Percentiles rank a stretch among this genome's conserved stretches.
Evolutionary conservation across 1,140 invertebrate species (phyloP).

Genomic region (Lordiphosa mommai): DNA sequence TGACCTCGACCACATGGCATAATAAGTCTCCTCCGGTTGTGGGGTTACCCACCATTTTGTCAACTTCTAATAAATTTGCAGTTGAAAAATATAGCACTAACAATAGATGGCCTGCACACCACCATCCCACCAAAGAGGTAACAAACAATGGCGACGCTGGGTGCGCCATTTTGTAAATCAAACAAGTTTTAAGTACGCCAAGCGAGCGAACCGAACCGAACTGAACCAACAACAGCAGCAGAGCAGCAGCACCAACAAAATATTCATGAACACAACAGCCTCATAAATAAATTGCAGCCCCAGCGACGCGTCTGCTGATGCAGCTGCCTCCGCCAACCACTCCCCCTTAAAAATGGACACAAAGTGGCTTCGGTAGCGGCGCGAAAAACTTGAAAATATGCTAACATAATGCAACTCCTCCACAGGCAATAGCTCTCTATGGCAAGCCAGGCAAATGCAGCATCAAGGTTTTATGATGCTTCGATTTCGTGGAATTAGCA

Average conservation of each 20-base stretch:
- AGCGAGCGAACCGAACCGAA: slow-evolving; percentile 11
- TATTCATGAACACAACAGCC: slow-evolving; percentile 59
- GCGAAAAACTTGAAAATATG: slow-evolving; percentile 55
- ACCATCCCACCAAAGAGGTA: not conserved
- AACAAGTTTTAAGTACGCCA: slow-evolving; percentile 41
- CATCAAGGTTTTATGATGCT: slow-evolving; percentile 33
- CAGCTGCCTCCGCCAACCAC: slow-evolving; percentile 22
- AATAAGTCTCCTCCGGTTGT: not conserved
- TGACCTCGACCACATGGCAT: slow-evolving; percentile 1
- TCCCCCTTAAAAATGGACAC: slow-evolving; percentile 19
- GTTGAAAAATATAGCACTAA: slow-evolving; percentile 19
- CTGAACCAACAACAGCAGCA: slow-evolving; percentile 13
- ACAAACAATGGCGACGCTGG: slow-evolving; percentile 38
- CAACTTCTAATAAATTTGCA: slow-evolving; percentile 47
- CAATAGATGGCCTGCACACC: slow-evolving; percentile 27
- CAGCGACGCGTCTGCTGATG: slow-evolving; percentile 32
- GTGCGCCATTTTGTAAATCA: slow-evolving; percentile 47
- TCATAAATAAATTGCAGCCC: slow-evolving; percentile 59
- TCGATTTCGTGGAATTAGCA: no score
- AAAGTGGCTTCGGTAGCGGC: slow-evolving; percentile 42
- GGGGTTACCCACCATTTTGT: slow-evolving; percentile 22
- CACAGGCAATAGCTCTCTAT: not conserved
- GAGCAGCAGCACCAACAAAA: slow-evolving; percentile 30
- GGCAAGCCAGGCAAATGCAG: slow-evolving; percentile 22
- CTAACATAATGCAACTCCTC: slow-evolving; percentile 50